A percentile compares a stretch with the other conserved stretches of the same genome.
phyloP scores from a whole-genome alignment of 2,797 vertebrate species.

The Melanotaenia maccullochi region DNA sequence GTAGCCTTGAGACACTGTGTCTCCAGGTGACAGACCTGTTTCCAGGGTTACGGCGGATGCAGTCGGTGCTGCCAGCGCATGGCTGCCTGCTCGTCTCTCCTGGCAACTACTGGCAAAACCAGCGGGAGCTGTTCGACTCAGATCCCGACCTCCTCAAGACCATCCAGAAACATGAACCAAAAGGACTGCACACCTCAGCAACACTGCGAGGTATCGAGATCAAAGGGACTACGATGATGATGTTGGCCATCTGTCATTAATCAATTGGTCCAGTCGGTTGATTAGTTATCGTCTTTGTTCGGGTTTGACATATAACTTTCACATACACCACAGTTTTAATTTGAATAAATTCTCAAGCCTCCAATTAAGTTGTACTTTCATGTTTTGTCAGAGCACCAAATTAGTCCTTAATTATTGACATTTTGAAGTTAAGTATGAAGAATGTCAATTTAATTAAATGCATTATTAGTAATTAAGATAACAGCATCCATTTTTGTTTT shows the following conservation, averaged over 20 bases:
- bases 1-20: constrained; percentile 92
- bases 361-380: too few species aligned
- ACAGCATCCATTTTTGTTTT: background rate
- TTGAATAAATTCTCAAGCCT: too few species aligned
- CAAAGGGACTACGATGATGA: background rate
- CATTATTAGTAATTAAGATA: too few species aligned
- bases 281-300: too few species aligned
- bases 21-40: constrained; percentile 94
- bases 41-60: constrained; percentile 90
- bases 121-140: constrained; percentile 88
- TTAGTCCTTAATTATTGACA: too few species aligned
- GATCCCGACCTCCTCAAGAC: constrained; percentile 94
- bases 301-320: too few species aligned
- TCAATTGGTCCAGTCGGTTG: too few species aligned
- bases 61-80: constrained; percentile 91
- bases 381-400: too few species aligned
- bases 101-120: constrained; percentile 98
- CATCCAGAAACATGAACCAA: constrained; percentile 96
- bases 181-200: constrained; percentile 93
- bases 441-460: too few species aligned
- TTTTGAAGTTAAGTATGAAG: too few species aligned
- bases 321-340: too few species aligned
- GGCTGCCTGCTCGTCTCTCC: constrained; percentile 95
- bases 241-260: background rate
- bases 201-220: constrained; percentile 89